A percentile compares a stretch with the other conserved stretches of the same genome.
These are phyloP conservation scores for Enteromius paludinosus DNA, from an alignment of 2,797 vertebrate genomes.

Conservation along the genomic window DNA sequence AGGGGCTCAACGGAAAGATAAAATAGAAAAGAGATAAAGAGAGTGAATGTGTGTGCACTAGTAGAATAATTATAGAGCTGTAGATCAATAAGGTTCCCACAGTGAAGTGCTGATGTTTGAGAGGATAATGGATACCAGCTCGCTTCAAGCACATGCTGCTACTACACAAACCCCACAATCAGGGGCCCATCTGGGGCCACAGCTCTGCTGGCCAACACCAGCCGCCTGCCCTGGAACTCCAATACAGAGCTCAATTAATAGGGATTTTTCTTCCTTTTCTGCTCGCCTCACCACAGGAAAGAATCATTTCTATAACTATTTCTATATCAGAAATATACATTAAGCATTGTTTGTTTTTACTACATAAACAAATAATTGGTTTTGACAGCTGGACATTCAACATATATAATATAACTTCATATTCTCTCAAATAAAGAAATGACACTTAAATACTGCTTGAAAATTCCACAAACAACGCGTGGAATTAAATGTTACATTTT, in stretches of 20 bases:
- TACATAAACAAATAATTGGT: not conserved
- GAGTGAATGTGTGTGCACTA: constrained; percentile 44
- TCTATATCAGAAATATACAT: not conserved
- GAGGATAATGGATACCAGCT: constrained; percentile 80
- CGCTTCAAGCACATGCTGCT: constrained; percentile 58
- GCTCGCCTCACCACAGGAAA: not conserved
- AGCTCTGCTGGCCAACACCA: constrained; percentile 21
- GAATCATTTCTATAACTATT: not conserved
- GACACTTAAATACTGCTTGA: not conserved
- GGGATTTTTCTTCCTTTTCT: constrained; percentile 5
- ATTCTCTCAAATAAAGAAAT: not conserved
- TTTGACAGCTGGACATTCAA: not conserved
- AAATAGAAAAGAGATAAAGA: not conserved
- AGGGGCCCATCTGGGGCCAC: constrained; percentile 38
- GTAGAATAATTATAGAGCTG: constrained; percentile 80
- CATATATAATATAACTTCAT: not conserved
- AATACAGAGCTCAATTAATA: constrained; percentile 11
- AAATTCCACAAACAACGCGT: not conserved
- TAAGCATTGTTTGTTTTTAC: too few species aligned
- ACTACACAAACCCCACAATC: constrained; percentile 45
- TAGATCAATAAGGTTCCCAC: constrained; percentile 85
- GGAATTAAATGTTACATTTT: not conserved
- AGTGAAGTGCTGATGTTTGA: constrained; percentile 76
- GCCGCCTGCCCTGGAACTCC: not conserved
- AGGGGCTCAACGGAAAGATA: constrained; percentile 15